Base-by-base conservation (phyloP, 2,888 invertebrate species). In the Drosophila sordidapex region DNA sequence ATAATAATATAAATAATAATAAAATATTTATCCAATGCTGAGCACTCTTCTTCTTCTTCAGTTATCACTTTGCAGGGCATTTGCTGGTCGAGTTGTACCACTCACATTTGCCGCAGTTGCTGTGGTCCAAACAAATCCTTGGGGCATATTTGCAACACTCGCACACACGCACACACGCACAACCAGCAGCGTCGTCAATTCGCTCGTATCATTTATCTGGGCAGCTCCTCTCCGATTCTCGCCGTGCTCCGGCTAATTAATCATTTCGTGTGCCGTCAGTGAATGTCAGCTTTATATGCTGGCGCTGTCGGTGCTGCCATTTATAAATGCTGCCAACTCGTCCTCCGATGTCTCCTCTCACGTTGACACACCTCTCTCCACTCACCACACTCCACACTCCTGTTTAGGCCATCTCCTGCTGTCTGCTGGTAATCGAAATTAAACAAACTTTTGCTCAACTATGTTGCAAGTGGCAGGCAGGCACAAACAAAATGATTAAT, bases 271-370 rank as follows among this genome's bases (percentile, higher is more conserved):
- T 46, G 69, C 63, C 71, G 88, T 88, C 88, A 85, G 81, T 83
- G 79, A 74, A 81, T 87, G 90, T 90, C 90, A 87, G 87, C 76
- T 90, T 89, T 89, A 84, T 90, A 89, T 87, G 90, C 87, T 87
- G 89, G 87, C 81, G 81, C 82, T 89, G 89, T 83, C 87, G 82
- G 74, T 72, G 76, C 79, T 79, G 81, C 82, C 90, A 86, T 90
- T 90, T 87, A 88, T 85, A 71, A 71, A 83, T 74, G 68, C 66
- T 36, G 25, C 18, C 66, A 51, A 51, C 63, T 56, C 36, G 21
- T 38, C 49, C 64, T 38, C 10, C 52, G 38, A 43, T 46, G 15
- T 8, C 46, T 25, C 46, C 62, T 64, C 63, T 58, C 63, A 66
- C 69, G 79, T 79, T 81, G 75, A 81, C 78, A 81, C 57, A 77